Base-by-base conservation (phyloP, 2,888 invertebrate species). In the Mimas tiliae region DNA sequence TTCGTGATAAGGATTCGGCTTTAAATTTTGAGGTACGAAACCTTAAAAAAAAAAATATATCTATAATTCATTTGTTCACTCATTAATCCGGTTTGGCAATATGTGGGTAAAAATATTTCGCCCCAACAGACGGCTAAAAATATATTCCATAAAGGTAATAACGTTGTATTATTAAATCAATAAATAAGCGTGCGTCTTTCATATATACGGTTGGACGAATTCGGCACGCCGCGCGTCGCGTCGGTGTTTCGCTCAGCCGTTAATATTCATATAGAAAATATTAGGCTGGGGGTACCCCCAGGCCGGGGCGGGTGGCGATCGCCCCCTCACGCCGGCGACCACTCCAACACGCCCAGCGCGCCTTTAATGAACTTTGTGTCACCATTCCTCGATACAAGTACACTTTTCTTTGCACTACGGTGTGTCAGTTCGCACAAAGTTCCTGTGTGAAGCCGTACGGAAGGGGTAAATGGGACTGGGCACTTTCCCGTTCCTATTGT, bases 331-430 rank as follows among this genome's bases (percentile, higher is more conserved):
- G 83, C 81, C 81, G 79, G 81, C 87, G 79, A 83, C 86, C 91
- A 89, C 91, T 90, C 89, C 82, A 88, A 90, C 92, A 93, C 93
- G 93, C 90, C 85, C 86, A 83, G 86, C 85, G 82, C 86, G 88
- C 89, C 90, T 91, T 90, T 93, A 93, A 93, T 91, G 91, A 93
- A 92, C 92, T 92, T 91, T 93, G 88, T 89, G 90, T 90, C 90
- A 88, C 88, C 86, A 88, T 87, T 88, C 82, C 85, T 87, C 87
- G 87, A 89, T 87, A 91, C 85, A 89, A 90, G 93, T 86, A 90
- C 91, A 91, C 93, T 93, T 91, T 91, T 90, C 91, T 89, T 89
- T 90, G 88, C 81, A 82, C 85, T 87, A 90, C 58, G 58, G 58
- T 84, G 83, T 86, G 90, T 90, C 88, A 88, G 87, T 85, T 74